Evolutionary conservation across 2,888 invertebrate species (phyloP), one percentile per base, ranked within the genome.

Genomic region (Sycophila texana): DNA sequence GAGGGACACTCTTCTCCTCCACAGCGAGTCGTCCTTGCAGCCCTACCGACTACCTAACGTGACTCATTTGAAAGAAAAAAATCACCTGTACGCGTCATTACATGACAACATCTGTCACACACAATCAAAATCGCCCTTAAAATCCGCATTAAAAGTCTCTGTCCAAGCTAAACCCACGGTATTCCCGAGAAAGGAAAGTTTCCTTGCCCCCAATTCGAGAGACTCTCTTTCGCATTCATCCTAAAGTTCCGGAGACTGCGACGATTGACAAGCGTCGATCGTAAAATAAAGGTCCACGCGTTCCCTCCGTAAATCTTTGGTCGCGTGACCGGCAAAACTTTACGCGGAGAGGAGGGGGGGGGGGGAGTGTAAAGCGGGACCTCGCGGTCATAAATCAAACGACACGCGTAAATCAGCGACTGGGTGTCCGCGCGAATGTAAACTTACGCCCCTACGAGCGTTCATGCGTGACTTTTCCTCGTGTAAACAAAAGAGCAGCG

Each of bases 401-500:
- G n/a, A 7, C 55, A 39, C 20, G 26, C 65, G 70, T 79, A 79
- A 74, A 79, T 74, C 74, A 74, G 51, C 51, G 60, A 61, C 51
- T 30, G 16, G 53, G 3, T 55, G 26, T 66, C 47, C 26, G 14
- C 30, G 12, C 71, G 57, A 68, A 20, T 65, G 57, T n/a, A 16
- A 10, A 20, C 22, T 16, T 0, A 39, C 57, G 18, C 47, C n/a
- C 47, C n/a, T 30, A n/a, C 16, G 58, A 22, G 16, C 68, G 26
- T 2, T 60, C 65, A 66, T 51, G 57, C 58, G 77, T 66, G 39
- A 26, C 18, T 58, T 49, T 51, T n/a, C 60, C 51, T 14, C 60
- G 20, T 53, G 63, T 73, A 73, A 73, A 73, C 61, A 71, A 71
- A 60, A 49, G 39, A 14, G 12, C 22, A 16, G 14, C n/a, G 60